These are phyloP conservation scores for Eucidaris tribuloides DNA, from an alignment of 35 echinoderm and acorn worm species.

Conservation along the genomic window DNA sequence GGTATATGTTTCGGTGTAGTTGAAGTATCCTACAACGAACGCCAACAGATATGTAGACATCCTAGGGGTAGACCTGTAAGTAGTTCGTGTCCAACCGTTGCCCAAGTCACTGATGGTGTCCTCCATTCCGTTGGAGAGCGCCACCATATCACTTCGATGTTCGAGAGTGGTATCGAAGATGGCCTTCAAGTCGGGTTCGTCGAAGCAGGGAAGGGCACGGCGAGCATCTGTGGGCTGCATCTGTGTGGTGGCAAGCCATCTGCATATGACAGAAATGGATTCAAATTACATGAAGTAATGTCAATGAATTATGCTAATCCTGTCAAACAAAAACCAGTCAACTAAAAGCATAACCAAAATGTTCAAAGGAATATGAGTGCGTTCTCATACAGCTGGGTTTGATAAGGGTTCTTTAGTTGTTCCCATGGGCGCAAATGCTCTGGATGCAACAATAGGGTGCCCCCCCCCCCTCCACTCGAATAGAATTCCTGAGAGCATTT, in stretches of 20 bases:
- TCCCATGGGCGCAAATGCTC: too few species aligned
- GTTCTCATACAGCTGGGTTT: too few species aligned
- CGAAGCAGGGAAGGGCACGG: slow-evolving; percentile 81
- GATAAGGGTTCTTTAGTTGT: too few species aligned
- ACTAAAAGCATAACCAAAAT: too few species aligned
- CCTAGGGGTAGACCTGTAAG: slow-evolving; percentile 61
- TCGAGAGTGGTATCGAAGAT: slow-evolving; percentile 68
- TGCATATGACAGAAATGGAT: too few species aligned
- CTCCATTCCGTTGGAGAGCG: slow-evolving; percentile 69
- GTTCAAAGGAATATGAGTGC: too few species aligned
- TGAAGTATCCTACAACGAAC: slow-evolving; percentile 84
- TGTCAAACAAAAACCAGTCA: too few species aligned
- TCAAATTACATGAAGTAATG: too few species aligned
- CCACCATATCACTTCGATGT: slow-evolving; percentile 51
- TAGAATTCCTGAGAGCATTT: too few species aligned
- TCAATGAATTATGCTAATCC: too few species aligned
- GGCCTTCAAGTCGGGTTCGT: slow-evolving; percentile 75
- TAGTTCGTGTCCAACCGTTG: slow-evolving; percentile 49
- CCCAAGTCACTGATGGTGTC: neutral
- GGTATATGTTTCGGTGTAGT: slow-evolving; percentile 9
- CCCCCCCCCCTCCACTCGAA: too few species aligned
- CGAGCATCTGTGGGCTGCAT: slow-evolving; percentile 92
- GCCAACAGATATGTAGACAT: slow-evolving; percentile 94
- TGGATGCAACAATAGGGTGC: too few species aligned
- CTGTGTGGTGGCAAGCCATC: slow-evolving; percentile 85